Evolutionary conservation across 2,888 invertebrate species (phyloP), one percentile per base, ranked within the genome.

Genomic region (Phymatocera aterrima): DNA sequence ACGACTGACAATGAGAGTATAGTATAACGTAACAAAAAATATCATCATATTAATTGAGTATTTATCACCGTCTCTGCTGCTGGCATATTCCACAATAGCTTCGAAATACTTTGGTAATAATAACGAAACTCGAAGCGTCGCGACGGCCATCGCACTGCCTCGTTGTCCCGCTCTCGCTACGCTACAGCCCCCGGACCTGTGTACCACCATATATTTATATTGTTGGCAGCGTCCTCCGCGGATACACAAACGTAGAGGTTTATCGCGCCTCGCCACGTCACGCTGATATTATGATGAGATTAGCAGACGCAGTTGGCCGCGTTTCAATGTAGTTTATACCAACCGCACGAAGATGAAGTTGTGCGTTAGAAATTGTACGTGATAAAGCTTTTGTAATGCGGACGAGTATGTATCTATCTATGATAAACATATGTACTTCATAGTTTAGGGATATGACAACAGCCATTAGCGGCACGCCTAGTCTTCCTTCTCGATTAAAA

Each of bases 301-400:
- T 95, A 94, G 92, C 87, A 90, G 92, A 91, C 92, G 93, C 94
- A 94, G 92, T 92, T 94, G 93, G 92, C 90, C 93, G 93, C 92
- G 85, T 91, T 91, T 91, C 92, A 93, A 94, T 94, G 90, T 90
- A 82, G 81, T 83, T 85, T 84, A 12, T 43, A 51, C 48, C 48
- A n/a, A n/a, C n/a, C n/a, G n/a, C n/a, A 18, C 34, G 72, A 51
- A 34, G 72, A 51, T 48, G 51, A 24, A 72, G 34, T 18, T 31
- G 51, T 34, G 51, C 31, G 51, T 12, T 68, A 15, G 48, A 18
- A 51, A 68, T 21, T 48, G 51, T 48, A 72, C 34, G 34, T 34
- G 34, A n/a, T 18, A 48, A 28, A 31, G 40, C 18, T n/a, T 6
- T 51, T 18, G 31, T 72, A 72, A n/a, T 34, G 12, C 8, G 24